Evolutionary conservation across 1,140 invertebrate genomes (phyloP).

Genomic region (Drosophila quadrilineata): DNA sequence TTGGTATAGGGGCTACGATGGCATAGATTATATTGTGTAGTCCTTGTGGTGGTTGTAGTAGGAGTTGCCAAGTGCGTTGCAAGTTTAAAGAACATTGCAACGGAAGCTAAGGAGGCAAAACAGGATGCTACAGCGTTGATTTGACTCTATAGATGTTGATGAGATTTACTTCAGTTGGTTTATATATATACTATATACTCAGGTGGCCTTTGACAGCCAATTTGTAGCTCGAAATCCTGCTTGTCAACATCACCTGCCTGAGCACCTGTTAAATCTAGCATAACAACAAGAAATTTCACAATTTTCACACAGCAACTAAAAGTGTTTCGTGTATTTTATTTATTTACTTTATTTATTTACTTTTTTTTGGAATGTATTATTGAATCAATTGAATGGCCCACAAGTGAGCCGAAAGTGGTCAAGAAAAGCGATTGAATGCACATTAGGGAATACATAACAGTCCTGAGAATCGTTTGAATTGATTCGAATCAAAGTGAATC

Average conservation of each 20-base stretch:
- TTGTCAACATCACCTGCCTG: not conserved
- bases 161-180: conserved; percentile 56
- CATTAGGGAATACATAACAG: conserved; percentile 23
- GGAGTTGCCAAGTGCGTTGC: not conserved
- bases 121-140: conserved; percentile 52
- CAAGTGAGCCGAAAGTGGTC: conserved; percentile 27
- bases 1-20: not conserved
- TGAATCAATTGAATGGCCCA: conserved; percentile 45
- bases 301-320: conserved; percentile 22
- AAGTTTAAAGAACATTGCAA: conserved; percentile 6
- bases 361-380: conserved; percentile 28
- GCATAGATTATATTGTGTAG: conserved; percentile 11
- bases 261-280: not conserved
- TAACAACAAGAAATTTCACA: conserved; percentile 12
- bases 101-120: conserved; percentile 15
- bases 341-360: too few relatives aligned
- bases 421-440: conserved; percentile 28
- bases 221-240: conserved; percentile 30
- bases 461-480: conserved; percentile 8
- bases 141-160: conserved; percentile 56
- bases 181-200: conserved; percentile 53
- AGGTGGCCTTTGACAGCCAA: conserved; percentile 39
- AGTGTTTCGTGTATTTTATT: too few relatives aligned
- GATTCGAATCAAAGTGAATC: conserved; percentile 29
- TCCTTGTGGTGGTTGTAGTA: not conserved